A percentile compares a stretch with the other conserved stretches of the same genome.
phyloP scores from a whole-genome alignment of 1,140 invertebrate species.

The Pseudomyrmex gracilis region DNA sequence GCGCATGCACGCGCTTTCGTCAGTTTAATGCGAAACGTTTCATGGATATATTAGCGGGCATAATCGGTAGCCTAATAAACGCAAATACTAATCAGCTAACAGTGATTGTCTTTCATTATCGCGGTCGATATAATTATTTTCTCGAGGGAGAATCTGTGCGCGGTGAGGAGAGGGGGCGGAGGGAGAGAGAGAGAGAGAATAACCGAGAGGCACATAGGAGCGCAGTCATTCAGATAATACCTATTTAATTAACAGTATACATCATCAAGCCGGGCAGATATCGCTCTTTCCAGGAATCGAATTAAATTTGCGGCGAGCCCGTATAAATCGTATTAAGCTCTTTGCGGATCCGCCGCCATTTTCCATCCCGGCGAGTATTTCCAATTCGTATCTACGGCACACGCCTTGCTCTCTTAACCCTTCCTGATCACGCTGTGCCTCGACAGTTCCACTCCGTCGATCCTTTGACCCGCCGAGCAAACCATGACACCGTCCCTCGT shows the following conservation, averaged over 20 bases:
- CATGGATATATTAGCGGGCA: not conserved
- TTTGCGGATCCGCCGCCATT: slow-evolving; percentile 41
- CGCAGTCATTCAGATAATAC: slow-evolving; percentile 55
- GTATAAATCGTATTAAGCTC: slow-evolving; percentile 68
- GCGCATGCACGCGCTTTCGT: not conserved
- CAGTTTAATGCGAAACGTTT: slow-evolving; percentile 28
- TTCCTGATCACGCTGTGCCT: slow-evolving; percentile 48
- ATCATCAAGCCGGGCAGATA: slow-evolving; percentile 50
- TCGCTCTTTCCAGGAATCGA: slow-evolving; percentile 58
- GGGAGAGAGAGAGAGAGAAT: not conserved
- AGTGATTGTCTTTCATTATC: slow-evolving; percentile 56
- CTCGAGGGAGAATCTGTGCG: slow-evolving; percentile 7
- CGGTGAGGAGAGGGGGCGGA: not conserved
- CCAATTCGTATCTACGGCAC: slow-evolving; percentile 61
- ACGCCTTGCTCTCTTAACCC: slow-evolving; percentile 43
- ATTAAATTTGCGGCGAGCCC: slow-evolving; percentile 65
- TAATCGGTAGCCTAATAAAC: slow-evolving; percentile 17
- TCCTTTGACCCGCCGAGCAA: slow-evolving; percentile 59
- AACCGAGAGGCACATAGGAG: slow-evolving; percentile 14
- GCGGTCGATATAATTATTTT: slow-evolving; percentile 53
- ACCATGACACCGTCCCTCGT: slow-evolving; percentile 47
- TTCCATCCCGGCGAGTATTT: slow-evolving; percentile 61
- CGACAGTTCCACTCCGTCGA: slow-evolving; percentile 44
- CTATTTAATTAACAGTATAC: slow-evolving; percentile 67
- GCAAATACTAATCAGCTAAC: slow-evolving; percentile 44